Percentiles rank a stretch among this genome's conserved stretches.
phyloP scores from a whole-genome alignment of 2,113 vertebrate genomes.

The Phalacrocorax aristotelis region DNA sequence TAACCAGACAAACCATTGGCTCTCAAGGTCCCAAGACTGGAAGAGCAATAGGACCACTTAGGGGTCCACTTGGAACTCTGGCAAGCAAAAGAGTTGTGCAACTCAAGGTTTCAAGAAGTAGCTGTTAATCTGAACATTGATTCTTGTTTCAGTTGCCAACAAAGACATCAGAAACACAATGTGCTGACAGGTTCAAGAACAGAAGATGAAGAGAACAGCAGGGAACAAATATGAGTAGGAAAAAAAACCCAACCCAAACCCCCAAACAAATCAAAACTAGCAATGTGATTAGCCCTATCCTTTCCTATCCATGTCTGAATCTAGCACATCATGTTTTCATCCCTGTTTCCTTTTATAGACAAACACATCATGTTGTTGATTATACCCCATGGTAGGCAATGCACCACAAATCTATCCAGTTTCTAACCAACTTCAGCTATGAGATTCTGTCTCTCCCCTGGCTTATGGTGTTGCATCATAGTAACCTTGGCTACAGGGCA shows the following conservation, averaged over 20 bases:
- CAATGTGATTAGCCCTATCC: not conserved
- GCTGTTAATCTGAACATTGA: not conserved
- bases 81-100: not conserved
- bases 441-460: not conserved
- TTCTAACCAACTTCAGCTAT: not conserved
- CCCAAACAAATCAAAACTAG: not conserved
- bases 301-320: not conserved
- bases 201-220: not conserved
- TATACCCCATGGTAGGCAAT: not conserved
- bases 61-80: not conserved
- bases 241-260: not conserved
- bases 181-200: not conserved
- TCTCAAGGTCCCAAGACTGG: not conserved
- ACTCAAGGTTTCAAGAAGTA: not conserved
- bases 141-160: not conserved
- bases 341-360: not conserved
- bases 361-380: not conserved
- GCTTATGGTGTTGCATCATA: conserved; percentile 7
- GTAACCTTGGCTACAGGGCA: conserved; percentile 47
- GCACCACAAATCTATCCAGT: not conserved
- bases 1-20: not conserved
- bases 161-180: not conserved
- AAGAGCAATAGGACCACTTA: not conserved
- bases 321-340: not conserved
- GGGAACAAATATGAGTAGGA: not conserved